Base-by-base conservation (phyloP, 2,888 invertebrate genomes). In the Kuschelorhynchus macadamiae region DNA sequence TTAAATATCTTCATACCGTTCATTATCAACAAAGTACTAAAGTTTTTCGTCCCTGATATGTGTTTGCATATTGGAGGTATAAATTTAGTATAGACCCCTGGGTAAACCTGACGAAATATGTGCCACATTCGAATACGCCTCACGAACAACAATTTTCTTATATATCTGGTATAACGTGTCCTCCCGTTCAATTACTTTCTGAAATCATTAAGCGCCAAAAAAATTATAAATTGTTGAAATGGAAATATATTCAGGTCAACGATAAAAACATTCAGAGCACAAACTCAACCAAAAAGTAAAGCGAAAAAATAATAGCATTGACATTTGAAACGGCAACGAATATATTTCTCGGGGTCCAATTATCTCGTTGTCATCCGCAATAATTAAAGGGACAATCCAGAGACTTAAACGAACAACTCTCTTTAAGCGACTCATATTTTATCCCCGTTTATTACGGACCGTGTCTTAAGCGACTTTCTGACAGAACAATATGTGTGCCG, bases 361-460 rank as follows among this genome's bases (percentile, higher is more conserved):
- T 65, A 65, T 65, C 65, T 59, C 59, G 52, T 65, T 65, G 65
- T 59, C 65, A 65, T 65, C 46, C 65, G 59, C 46, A 65, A 65
- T 65, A 65, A 65, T 65, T 65, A 65, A 59, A 52, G 65, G 46
- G 57, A 65, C 65, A 65, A 65, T 65, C 53, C 52, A 47, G 25
- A 21, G 55, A 20, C 55, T 63, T 55, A 55, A 63, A 39, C 63
- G 65, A 65, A 65, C 65, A 59, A 59, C 59, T 65, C 59, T 65
- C 65, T 65, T 65, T 65, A 59, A 65, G 59, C 52, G 46, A 53
- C 65, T 65, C 65, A 65, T 65, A 65, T 65, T 65, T 65, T 65
- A 59, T 39, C 52, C 59, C 59, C 65, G 59, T 65, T 65, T 64
- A 57, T 64, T 56, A 63, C 20, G 36, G 36, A 14, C 46, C 55